phyloP scores from a whole-genome alignment of 2,113 vertebrate genomes.

The Salvelinus sp. region DNA sequence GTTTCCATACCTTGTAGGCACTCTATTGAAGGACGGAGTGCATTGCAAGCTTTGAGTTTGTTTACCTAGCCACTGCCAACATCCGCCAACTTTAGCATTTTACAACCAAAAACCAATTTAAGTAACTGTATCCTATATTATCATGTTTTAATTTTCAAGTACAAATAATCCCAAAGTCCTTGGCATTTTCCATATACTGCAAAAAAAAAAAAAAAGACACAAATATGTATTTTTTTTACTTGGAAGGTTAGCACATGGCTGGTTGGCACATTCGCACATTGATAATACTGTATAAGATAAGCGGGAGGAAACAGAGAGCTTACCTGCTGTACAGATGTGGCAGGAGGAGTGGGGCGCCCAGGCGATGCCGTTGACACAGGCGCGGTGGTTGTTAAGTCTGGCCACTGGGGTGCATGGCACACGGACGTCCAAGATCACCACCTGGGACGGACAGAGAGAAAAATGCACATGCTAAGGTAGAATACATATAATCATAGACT shows the following conservation, averaged over 20 bases:
- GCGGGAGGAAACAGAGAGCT: background rate
- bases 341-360: constrained; percentile 99
- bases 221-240: too few relatives aligned
- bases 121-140: too few relatives aligned
- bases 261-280: background rate
- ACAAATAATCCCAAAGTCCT: too few relatives aligned
- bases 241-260: background rate
- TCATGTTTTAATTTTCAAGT: too few relatives aligned
- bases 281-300: background rate
- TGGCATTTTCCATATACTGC: too few relatives aligned
- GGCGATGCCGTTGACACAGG: constrained; percentile 96
- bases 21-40: too few relatives aligned
- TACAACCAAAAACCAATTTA: too few relatives aligned
- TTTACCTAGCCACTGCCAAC: too few relatives aligned
- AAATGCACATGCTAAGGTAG: background rate
- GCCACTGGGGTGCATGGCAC: constrained; percentile 98
- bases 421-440: constrained; percentile 97
- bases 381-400: constrained; percentile 96
- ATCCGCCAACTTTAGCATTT: too few relatives aligned
- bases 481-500: background rate
- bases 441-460: constrained; percentile 66
- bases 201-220: too few relatives aligned
- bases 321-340: constrained; percentile 98
- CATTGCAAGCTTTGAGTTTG: too few relatives aligned
- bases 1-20: too few relatives aligned